Conservation (phyloP, 2,888 invertebrate species). For the Thymelicus acteon region DNA sequence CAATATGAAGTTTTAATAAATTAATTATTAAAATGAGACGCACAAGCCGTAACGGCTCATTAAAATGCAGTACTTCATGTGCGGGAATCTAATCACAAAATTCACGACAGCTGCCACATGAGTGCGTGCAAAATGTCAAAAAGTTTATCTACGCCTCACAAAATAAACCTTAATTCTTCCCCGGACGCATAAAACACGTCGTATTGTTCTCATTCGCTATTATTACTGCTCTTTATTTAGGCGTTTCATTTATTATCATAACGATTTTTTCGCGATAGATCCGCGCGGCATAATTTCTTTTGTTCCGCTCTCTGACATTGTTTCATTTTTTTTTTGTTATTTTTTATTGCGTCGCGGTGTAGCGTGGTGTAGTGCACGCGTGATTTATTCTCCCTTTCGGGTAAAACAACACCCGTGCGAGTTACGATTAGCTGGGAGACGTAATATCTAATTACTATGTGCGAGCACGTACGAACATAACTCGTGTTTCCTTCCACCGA, state of each 20-base stretch:
- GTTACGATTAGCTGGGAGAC: constrained; percentile 80
- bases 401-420: constrained; percentile 84
- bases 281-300: constrained; percentile 81
- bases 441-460: constrained; percentile 85
- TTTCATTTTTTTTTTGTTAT: constrained; percentile 74
- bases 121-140: constrained; percentile 66
- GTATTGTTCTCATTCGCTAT: constrained; percentile 78
- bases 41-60: constrained; percentile 71
- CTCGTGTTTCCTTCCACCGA: constrained; percentile 80
- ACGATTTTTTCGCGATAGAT: constrained; percentile 80
- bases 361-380: constrained; percentile 61
- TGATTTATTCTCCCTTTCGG: constrained; percentile 82
- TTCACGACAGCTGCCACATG: constrained; percentile 72
- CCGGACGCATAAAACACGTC: constrained; percentile 65
- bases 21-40: constrained; percentile 60
- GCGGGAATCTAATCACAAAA: constrained; percentile 71
- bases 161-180: constrained; percentile 78
- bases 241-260: constrained; percentile 81
- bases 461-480: constrained; percentile 81
- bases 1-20: constrained; percentile 45
- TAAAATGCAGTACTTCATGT: constrained; percentile 74
- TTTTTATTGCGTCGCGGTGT: constrained; percentile 75
- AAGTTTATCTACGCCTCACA: constrained; percentile 69
- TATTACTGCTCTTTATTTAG: constrained; percentile 79
- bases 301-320: constrained; percentile 80